phyloP scores from a whole-genome alignment of 2,888 invertebrate species.

The Tethea ocularis region DNA sequence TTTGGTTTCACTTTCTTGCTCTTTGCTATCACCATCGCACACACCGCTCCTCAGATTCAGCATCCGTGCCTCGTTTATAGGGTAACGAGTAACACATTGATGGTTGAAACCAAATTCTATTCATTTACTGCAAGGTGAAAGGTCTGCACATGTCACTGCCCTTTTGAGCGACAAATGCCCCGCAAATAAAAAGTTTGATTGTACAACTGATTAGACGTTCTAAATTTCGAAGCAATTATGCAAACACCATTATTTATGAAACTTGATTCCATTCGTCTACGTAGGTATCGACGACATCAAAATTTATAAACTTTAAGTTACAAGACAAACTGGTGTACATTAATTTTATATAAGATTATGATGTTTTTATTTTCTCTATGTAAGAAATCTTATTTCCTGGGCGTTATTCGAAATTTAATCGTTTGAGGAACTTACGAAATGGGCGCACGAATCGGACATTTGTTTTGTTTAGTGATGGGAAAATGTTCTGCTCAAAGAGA shows the following conservation, averaged over 20 bases:
- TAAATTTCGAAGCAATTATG: slow-evolving; percentile 57
- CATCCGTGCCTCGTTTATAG: slow-evolving; percentile 68
- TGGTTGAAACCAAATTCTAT: slow-evolving; percentile 69
- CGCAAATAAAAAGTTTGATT: slow-evolving; percentile 36
- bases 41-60: slow-evolving; percentile 66
- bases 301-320: slow-evolving; percentile 30
- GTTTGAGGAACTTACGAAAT: slow-evolving; percentile 82
- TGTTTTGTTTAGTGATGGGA: slow-evolving; percentile 73
- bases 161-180: slow-evolving; percentile 59
- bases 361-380: background rate
- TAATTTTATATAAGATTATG: background rate
- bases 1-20: slow-evolving; percentile 71
- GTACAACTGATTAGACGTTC: slow-evolving; percentile 37
- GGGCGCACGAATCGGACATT: slow-evolving; percentile 83
- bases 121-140: slow-evolving; percentile 79
- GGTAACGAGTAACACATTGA: slow-evolving; percentile 74
- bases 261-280: slow-evolving; percentile 80
- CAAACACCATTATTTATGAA: slow-evolving; percentile 77
- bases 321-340: background rate
- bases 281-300: slow-evolving; percentile 60
- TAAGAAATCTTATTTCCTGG: slow-evolving; percentile 50
- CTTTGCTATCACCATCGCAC: slow-evolving; percentile 90
- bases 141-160: slow-evolving; percentile 72
- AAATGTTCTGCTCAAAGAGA: no score
- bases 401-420: slow-evolving; percentile 72